phyloP scores from a whole-genome alignment of 2,888 invertebrate genomes.

The Netelia fuscicornis region DNA sequence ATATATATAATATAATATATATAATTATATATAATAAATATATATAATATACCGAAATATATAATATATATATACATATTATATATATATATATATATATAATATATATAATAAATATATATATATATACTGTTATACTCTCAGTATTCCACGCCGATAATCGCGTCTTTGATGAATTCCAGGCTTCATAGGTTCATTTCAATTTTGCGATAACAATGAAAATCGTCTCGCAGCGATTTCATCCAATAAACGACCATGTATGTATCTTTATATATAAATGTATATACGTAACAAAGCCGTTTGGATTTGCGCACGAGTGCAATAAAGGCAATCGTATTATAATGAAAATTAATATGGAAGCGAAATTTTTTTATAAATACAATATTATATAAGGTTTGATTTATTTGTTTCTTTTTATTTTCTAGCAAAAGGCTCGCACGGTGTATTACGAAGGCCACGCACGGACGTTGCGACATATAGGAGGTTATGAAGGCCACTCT shows the following conservation, averaged over 20 bases:
- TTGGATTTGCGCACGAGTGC: slow-evolving; percentile 36
- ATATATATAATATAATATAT: no score
- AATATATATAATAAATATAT: neutral
- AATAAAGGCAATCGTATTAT: slow-evolving; percentile 28
- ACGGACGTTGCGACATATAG: neutral
- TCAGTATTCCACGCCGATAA: neutral
- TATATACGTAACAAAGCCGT: slow-evolving; percentile 23
- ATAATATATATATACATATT: no score
- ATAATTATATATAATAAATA: neutral
- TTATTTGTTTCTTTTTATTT: slow-evolving; percentile 7
- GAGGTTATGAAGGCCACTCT: slow-evolving; percentile 35
- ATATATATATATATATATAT: no score
- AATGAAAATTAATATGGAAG: slow-evolving; percentile 12
- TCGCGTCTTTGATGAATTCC: slow-evolving; percentile 27
- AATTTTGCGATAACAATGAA: slow-evolving; percentile 4
- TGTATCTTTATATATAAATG: neutral
- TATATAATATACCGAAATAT: neutral
- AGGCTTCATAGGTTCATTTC: neutral
- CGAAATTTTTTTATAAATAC: slow-evolving; percentile 33
- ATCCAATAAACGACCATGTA: neutral
- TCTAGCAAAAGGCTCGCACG: neutral
- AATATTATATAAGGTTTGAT: slow-evolving; percentile 10
- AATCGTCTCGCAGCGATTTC: neutral
- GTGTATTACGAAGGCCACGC: slow-evolving; percentile 20
- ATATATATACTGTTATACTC: neutral